A percentile compares a stretch with the other conserved stretches of the same genome.
Conservation (phyloP, 2,797 vertebrate genomes). For the Arctocebus calabarensis region DNA sequence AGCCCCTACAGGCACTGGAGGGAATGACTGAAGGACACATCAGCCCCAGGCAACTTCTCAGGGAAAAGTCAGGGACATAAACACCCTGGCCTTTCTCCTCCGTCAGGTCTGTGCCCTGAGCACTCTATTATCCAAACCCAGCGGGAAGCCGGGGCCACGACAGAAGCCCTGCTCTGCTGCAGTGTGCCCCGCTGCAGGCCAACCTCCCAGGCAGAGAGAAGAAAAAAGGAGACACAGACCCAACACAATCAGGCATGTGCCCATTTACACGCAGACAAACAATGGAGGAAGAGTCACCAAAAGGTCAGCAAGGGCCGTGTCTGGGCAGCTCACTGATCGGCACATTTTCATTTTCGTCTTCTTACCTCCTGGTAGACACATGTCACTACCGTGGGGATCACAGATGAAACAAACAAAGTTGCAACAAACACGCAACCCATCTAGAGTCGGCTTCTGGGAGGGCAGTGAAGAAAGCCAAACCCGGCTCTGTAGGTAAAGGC, state of each 20-base stretch:
- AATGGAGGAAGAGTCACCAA: background rate
- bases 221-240: background rate
- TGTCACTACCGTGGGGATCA: background rate
- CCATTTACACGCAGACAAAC: fast-evolving
- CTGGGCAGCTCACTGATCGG: background rate
- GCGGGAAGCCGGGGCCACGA: background rate
- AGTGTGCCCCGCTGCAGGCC: background rate
- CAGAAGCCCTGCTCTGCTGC: background rate
- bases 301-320: background rate
- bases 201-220: background rate
- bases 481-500: background rate
- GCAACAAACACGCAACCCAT: background rate
- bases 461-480: background rate
- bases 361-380: background rate
- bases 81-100: background rate
- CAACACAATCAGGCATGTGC: fast-evolving
- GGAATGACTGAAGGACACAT: background rate
- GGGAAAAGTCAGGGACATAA: background rate
- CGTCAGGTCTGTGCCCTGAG: background rate
- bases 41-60: background rate
- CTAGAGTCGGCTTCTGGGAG: background rate
- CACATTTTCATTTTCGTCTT: background rate
- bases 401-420: background rate
- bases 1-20: background rate
- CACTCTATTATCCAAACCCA: background rate